Conservation (phyloP, 2,888 invertebrate species). For the Coelinius sp. region DNA sequence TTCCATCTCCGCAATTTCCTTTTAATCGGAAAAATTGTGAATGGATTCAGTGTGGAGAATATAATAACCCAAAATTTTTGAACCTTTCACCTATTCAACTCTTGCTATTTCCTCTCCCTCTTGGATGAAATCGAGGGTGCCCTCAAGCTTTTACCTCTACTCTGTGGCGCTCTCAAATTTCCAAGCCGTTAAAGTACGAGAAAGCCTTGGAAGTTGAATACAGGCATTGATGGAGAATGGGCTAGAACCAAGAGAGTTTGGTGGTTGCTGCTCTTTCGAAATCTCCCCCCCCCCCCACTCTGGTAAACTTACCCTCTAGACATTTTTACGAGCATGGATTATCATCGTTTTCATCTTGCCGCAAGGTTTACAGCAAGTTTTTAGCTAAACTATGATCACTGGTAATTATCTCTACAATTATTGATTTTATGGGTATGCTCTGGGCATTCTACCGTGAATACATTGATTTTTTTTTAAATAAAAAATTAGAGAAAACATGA, state of each 20-base stretch:
- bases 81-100: not conserved
- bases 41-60: not conserved
- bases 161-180: not conserved
- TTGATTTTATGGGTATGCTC: not conserved
- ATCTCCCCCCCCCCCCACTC: not conserved
- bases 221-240: constrained; percentile 1
- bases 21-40: not conserved
- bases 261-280: not conserved
- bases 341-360: not conserved
- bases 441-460: not conserved
- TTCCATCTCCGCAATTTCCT: not conserved
- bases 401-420: not conserved
- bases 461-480: not conserved
- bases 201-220: constrained; percentile 7
- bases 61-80: not conserved
- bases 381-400: not conserved
- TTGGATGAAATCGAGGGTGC: not conserved
- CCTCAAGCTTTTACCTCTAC: not conserved
- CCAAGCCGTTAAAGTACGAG: constrained; percentile 5
- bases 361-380: not conserved
- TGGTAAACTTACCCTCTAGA: not conserved
- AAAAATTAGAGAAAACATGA: not conserved
- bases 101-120: not conserved
- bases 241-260: not conserved
- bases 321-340: constrained; percentile 6